Conservation (phyloP, 1,140 invertebrate species). For the Pinna nobilis region DNA sequence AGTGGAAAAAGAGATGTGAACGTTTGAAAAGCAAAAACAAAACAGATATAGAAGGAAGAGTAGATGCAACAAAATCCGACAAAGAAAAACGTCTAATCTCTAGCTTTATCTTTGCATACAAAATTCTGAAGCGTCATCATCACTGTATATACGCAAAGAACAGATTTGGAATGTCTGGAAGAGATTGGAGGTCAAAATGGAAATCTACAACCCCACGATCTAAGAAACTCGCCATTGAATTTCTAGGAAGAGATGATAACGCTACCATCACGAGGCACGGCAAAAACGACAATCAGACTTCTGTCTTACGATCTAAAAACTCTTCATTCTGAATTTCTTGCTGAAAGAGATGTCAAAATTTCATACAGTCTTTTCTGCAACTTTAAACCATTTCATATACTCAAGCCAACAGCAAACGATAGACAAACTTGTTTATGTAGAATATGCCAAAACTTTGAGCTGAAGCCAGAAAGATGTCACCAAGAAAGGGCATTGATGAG, state of each 20-base stretch:
- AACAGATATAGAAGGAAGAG: not conserved
- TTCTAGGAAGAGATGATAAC: conserved; percentile 30
- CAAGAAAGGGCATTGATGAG: not conserved
- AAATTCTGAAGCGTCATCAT: not conserved
- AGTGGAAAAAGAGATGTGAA: not conserved
- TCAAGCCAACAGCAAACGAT: conserved; percentile 30
- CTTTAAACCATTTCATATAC: conserved; percentile 25
- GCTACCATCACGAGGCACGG: conserved; percentile 22
- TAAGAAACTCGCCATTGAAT: not conserved
- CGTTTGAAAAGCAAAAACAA: not conserved
- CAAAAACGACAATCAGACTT: conserved; percentile 18
- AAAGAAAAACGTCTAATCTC: conserved; percentile 9
- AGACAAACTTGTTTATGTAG: conserved; percentile 37
- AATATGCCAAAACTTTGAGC: conserved; percentile 28
- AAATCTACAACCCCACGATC: not conserved
- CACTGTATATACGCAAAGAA: not conserved
- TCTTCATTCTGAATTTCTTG: conserved; percentile 31
- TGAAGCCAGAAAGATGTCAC: conserved; percentile 6
- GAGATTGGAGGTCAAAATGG: not conserved
- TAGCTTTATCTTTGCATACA: conserved; percentile 1
- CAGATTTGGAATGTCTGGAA: not conserved
- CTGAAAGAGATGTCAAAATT: conserved; percentile 11
- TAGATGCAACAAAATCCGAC: not conserved
- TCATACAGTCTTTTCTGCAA: conserved; percentile 22
- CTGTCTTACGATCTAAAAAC: conserved; percentile 17